Evolutionary conservation across 2,797 vertebrate genomes (phyloP).

Genomic region (Halcyon chelicuti): DNA sequence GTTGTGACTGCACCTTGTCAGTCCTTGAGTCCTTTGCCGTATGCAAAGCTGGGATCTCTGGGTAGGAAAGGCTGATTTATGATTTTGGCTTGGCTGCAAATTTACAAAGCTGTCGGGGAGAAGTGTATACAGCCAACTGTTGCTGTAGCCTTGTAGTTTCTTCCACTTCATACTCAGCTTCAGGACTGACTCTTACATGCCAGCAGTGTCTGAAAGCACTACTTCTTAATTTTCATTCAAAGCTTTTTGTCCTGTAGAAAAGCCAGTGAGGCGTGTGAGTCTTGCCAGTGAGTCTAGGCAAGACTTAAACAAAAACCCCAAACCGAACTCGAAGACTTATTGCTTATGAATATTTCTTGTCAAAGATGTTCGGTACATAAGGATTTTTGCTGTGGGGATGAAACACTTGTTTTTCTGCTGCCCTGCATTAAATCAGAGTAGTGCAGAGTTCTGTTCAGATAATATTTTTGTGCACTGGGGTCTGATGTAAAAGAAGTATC

Average conservation of each 20-base stretch:
- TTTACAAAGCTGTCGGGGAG: neutral
- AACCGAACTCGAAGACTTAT: neutral
- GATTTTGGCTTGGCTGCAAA: neutral
- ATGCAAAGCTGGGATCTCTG: neutral
- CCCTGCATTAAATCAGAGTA: neutral
- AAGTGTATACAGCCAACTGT: neutral
- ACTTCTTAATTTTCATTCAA: neutral
- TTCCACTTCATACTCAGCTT: neutral
- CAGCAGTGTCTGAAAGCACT: neutral
- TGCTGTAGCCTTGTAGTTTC: neutral
- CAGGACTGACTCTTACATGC: neutral
- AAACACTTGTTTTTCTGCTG: neutral
- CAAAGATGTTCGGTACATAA: neutral
- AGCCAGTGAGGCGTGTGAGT: too few relatives aligned
- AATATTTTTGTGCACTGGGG: neutral
- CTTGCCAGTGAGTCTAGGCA: neutral
- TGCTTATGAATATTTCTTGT: neutral
- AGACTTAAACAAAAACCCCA: neutral
- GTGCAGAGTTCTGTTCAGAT: neutral
- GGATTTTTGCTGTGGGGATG: neutral
- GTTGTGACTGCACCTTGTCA: neutral
- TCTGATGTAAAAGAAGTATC: neutral
- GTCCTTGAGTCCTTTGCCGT: neutral
- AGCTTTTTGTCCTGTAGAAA: neutral
- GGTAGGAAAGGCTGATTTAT: neutral